These are phyloP conservation scores for Lagria hirta DNA, from an alignment of 2,888 invertebrate genomes.

Conservation along the genomic window DNA sequence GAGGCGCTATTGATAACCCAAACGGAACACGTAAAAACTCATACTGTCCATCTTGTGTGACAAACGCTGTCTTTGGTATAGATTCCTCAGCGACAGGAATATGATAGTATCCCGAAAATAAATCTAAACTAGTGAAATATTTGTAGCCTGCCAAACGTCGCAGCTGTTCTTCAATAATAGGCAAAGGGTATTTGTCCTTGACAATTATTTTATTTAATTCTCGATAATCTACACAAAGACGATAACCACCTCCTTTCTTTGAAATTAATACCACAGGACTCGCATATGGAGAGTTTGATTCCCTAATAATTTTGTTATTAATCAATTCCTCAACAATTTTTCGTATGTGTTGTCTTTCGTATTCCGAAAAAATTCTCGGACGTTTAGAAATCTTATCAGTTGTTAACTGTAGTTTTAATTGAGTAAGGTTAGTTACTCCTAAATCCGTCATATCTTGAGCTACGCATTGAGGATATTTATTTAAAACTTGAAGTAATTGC, in stretches of 20 bases:
- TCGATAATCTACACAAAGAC: conserved; percentile 39
- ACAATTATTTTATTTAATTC: conserved; percentile 39
- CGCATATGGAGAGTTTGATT: conserved; percentile 36
- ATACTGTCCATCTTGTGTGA: conserved; percentile 41
- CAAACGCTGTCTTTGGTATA: conserved; percentile 39
- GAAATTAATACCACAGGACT: conserved; percentile 30
- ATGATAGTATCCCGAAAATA: conserved; percentile 41
- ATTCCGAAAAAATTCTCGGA: conserved; percentile 34
- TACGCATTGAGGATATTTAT: too few relatives aligned
- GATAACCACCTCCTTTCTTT: conserved; percentile 33
- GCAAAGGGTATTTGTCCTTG: conserved; percentile 41
- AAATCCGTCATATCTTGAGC: conserved; percentile 20
- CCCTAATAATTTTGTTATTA: conserved; percentile 20
- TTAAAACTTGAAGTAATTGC: too few relatives aligned
- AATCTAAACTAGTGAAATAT: conserved; percentile 40
- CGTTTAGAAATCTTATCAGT: too few relatives aligned
- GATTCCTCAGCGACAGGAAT: conserved; percentile 37
- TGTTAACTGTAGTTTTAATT: conserved; percentile 32
- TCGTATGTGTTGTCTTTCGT: conserved; percentile 28
- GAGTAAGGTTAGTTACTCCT: conserved; percentile 16
- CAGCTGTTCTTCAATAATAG: conserved; percentile 40
- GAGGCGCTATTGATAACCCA: too few relatives aligned
- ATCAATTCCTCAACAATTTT: conserved; percentile 29
- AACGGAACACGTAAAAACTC: conserved; percentile 41
- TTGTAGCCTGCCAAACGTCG: conserved; percentile 33